Base-by-base conservation (phyloP, 1,140 invertebrate species). In the Druon quercuslanigerum region DNA sequence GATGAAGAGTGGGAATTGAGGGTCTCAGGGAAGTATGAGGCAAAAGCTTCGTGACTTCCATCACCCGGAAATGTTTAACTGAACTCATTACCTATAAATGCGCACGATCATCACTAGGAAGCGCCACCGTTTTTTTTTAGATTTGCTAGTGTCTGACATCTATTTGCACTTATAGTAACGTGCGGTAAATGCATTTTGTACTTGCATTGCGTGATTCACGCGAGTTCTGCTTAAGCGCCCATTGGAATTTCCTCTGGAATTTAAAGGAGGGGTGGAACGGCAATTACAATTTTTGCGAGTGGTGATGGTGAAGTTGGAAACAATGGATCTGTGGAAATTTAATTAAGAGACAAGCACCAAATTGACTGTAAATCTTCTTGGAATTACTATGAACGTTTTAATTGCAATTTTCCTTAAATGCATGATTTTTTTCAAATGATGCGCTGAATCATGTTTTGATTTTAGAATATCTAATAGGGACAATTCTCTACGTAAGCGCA, bases 51-150 rank as follows among this genome's bases (percentile, higher is more conserved):
- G 25, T 66, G 33, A 66, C 13, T 46, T 66, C 60, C 33, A 16
- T 66, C 60, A 66, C 60, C 60, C 60, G 33, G 60, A 66, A 46
- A 66, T 25, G 40, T 66, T 66, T 66, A 66, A 66, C 60, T 66
- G 33, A 66, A 66, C 33, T 66, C 60, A 66, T 46, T 33, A 66
- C 33, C 60, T 40, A 66, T 46, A 66, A 66, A 66, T 66, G 60
- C 60, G 40, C 40, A 66, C 25, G 60, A 46, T 66, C 25, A 20
- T 66, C n/a, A 16, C 60, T 66, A 40, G 25, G 40, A 66, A 46
- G 60, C 57, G 14, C 33, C 60, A 66, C 4, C 60, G 60, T 66
- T 33, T 66, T 66, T 40, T 66, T 66, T 16, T 33, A 16, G 20
- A 16, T 7, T 20, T n/a, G n/a, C 60, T 33, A 40, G 19, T n/a